Percentiles rank a stretch among this genome's conserved stretches.
Conservation (phyloP, 2,113 vertebrate genomes). For the Phasianus colchicus region DNA sequence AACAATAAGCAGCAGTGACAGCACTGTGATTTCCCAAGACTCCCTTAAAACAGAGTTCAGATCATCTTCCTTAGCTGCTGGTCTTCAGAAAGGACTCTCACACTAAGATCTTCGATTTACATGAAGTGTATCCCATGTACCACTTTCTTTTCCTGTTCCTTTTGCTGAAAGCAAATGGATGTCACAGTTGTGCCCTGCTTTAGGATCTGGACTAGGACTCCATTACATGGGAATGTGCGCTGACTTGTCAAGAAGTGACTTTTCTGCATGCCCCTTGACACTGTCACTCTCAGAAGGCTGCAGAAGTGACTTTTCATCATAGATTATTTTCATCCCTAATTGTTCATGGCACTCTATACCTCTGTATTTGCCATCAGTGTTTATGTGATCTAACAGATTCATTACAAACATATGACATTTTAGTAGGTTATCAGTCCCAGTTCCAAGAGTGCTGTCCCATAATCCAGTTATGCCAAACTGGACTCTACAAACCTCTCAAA, state of each 20-base stretch:
- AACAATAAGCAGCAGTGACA: neutral
- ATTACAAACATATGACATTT: rapidly evolving
- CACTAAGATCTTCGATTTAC: neutral
- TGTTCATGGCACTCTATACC: neutral
- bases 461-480: neutral
- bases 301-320: neutral
- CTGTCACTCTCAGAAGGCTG: neutral
- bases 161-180: neutral
- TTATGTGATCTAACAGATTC: neutral
- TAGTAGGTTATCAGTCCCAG: neutral
- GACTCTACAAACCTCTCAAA: neutral
- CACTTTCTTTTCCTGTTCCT: neutral
- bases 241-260: neutral
- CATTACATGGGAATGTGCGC: neutral
- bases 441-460: neutral
- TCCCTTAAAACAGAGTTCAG: neutral
- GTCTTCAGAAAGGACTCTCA: neutral
- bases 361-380: neutral
- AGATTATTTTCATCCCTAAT: neutral
- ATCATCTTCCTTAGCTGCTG: neutral
- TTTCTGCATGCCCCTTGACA: neutral
- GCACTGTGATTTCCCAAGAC: neutral
- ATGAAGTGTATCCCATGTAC: rapidly evolving
- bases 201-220: neutral
- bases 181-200: neutral